Base-by-base conservation (phyloP, 2,113 vertebrate species). In the Macroglossus sobrinus region DNA sequence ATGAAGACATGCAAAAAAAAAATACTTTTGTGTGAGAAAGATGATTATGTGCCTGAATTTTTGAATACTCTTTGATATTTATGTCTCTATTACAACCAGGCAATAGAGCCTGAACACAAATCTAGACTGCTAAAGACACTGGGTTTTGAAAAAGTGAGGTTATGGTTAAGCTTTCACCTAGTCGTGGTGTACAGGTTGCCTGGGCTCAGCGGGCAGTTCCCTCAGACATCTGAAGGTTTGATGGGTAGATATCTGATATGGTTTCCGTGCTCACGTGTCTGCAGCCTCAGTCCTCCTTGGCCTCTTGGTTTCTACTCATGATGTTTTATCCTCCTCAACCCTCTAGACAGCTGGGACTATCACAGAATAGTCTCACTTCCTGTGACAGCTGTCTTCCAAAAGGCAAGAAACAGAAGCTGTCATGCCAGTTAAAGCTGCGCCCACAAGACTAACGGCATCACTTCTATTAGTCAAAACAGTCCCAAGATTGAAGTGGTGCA, bases 11-110 rank as follows among this genome's bases (percentile, higher is more conserved):
- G 59, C 24, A 47, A 69, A 50, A 50, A 47, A 95, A 94, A 90
- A 63, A 55, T 47, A 59, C 4, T 82, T 76, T 95, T 59, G 74
- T 40, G 81, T 88, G 69, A 89, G 84, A 93, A 86, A 84, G 89
- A 94, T 75, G 47, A 68, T 80, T 82, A 93, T 93, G 78, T 71
- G 22, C 30, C 82, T 90, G 69, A 86, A 78, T 38, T 69, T 43
- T 57, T 18, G 24, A 59, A 18, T 84, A 47, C 57, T 50, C 69
- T 92, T 93, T 57, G 26, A 66, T 68, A 45, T 86, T 63, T 22
- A 57, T 68, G 11, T 82, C n/a, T 38, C 24, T n/a, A n/a, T 45
- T 59, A 79, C 16, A 90, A 15, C 3, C 40, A 89, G 47, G 16
- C 6, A 74, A 47, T 43, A 53, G 3, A 47, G 50, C 7, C 57